phyloP scores from a whole-genome alignment of 2,888 invertebrate species.

The Gerris lacustris region DNA sequence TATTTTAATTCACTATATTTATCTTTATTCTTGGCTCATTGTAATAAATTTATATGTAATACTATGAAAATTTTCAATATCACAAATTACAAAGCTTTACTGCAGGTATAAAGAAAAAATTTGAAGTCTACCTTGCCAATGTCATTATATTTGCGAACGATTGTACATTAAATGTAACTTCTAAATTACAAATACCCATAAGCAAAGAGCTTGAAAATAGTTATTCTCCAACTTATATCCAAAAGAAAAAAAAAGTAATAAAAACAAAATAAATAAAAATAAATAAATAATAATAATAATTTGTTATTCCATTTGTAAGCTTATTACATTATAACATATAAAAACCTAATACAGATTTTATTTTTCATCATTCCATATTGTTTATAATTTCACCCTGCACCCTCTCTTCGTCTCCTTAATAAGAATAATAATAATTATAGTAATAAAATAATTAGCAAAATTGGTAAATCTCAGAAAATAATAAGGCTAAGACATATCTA shows the following conservation, averaged over 20 bases:
- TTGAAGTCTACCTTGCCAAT: slow-evolving; percentile 16
- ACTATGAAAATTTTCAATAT: slow-evolving; percentile 25
- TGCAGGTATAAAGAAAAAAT: slow-evolving; percentile 22
- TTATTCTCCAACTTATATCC: slow-evolving; percentile 13
- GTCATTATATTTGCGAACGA: slow-evolving; percentile 1
- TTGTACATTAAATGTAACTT: slow-evolving; percentile 10
- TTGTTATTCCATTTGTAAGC: slow-evolving; percentile 27
- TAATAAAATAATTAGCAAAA: too few relatives aligned
- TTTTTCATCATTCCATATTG: slow-evolving; percentile 13
- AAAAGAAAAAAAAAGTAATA: slow-evolving; percentile 20
- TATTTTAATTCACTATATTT: slow-evolving; percentile 24
- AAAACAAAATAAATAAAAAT: slow-evolving; percentile 1
- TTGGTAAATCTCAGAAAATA: too few relatives aligned
- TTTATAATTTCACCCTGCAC: not conserved
- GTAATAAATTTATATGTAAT: slow-evolving; percentile 25
- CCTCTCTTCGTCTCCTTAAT: too few relatives aligned
- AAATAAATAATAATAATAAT: slow-evolving; percentile 17
- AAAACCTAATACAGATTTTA: slow-evolving; percentile 27
- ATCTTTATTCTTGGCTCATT: slow-evolving; percentile 21
- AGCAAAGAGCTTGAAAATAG: slow-evolving; percentile 25
- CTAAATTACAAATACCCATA: slow-evolving; percentile 19
- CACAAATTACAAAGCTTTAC: slow-evolving; percentile 26
- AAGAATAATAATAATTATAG: too few relatives aligned
- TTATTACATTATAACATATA: slow-evolving; percentile 27
- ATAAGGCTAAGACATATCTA: too few relatives aligned